Evolutionary conservation across 2,113 vertebrate genomes (phyloP).

Genomic region (Sturnus vulgaris): DNA sequence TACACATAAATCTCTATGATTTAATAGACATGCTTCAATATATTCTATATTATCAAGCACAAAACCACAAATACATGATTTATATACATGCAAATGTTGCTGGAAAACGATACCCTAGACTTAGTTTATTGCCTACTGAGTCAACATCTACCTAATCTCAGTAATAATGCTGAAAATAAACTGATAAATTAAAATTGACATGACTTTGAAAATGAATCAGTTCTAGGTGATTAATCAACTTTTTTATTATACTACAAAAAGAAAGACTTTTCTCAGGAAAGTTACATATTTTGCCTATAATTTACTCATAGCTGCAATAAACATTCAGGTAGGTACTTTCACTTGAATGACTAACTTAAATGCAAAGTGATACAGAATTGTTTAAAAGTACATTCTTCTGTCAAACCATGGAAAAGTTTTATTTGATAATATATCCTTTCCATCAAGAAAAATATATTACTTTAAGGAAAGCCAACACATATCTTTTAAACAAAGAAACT

Average conservation of each 20-base stretch:
- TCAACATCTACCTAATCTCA: background rate
- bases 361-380: background rate
- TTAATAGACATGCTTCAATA: background rate
- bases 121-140: background rate
- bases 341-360: background rate
- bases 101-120: background rate
- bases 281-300: background rate
- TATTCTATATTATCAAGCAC: background rate
- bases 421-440: background rate
- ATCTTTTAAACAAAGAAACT: background rate
- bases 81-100: background rate
- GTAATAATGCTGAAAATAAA: background rate
- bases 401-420: background rate
- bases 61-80: background rate
- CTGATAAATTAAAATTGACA: background rate
- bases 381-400: background rate
- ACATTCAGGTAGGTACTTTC: background rate
- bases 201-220: background rate
- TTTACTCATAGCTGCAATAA: background rate
- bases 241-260: background rate
- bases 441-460: background rate
- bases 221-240: background rate
- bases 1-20: background rate
- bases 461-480: background rate
- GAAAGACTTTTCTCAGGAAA: background rate